Conservation (phyloP, 2,113 vertebrate genomes). For the Hepsetus odoe region DNA sequence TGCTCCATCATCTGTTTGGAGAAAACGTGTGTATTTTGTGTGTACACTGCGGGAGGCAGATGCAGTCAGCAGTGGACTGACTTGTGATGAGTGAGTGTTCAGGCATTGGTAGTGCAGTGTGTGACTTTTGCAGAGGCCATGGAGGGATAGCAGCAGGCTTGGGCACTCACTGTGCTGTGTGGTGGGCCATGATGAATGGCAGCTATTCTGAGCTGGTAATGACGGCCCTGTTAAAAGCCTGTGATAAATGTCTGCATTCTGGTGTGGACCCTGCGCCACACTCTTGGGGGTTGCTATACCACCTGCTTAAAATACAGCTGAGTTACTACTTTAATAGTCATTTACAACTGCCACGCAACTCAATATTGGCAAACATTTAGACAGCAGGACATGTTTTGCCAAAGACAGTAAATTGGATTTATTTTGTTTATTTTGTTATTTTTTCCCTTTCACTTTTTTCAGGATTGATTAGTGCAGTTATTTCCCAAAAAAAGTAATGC, state of each 20-base stretch:
- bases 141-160: slow-evolving; percentile 60
- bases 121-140: slow-evolving; percentile 59
- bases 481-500: background rate
- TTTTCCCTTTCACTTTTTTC: background rate
- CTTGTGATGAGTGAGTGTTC: slow-evolving; percentile 42
- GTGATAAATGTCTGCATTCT: slow-evolving; percentile 60
- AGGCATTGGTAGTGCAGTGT: slow-evolving; percentile 38
- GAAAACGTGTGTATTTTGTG: background rate
- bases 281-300: slow-evolving; percentile 67
- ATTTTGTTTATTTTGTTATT: background rate
- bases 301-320: slow-evolving; percentile 77
- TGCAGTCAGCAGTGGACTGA: slow-evolving; percentile 13
- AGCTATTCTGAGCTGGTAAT: slow-evolving; percentile 59
- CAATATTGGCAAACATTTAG: slow-evolving; percentile 13
- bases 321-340: slow-evolving; percentile 67
- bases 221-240: slow-evolving; percentile 33
- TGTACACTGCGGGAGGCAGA: background rate
- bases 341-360: slow-evolving; percentile 68
- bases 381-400: background rate
- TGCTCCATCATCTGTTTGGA: background rate
- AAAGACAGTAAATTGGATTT: background rate
- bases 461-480: background rate
- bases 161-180: slow-evolving; percentile 64
- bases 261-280: slow-evolving; percentile 48
- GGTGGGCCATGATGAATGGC: slow-evolving; percentile 69